Percentiles rank a stretch among this genome's conserved stretches.
Conservation (phyloP, 53 echinoderm and acorn worm species). For the Patiria pectinifera region DNA sequence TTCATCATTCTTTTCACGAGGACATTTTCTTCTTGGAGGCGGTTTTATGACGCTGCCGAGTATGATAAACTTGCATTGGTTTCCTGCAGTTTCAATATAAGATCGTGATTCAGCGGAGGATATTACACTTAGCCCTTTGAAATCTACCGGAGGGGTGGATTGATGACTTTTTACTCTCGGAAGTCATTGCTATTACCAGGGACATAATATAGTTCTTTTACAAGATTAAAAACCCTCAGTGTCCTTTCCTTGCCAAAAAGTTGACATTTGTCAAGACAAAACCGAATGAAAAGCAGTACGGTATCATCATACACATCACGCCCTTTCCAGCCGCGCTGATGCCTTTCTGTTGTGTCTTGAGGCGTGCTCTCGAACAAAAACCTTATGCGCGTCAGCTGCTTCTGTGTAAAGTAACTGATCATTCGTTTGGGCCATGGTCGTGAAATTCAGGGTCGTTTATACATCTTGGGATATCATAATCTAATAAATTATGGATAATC, state of each 20-base stretch:
- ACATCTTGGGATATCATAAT: slow-evolving; percentile 26
- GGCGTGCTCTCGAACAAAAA: slow-evolving; percentile 18
- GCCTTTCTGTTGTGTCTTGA: background rate
- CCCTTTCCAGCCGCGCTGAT: background rate
- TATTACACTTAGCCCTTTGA: slow-evolving; percentile 58
- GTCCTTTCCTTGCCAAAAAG: slow-evolving; percentile 1
- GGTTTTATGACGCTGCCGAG: slow-evolving; percentile 37
- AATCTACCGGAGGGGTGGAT: slow-evolving; percentile 29
- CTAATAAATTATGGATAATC: slow-evolving; percentile 34
- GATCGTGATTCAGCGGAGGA: slow-evolving; percentile 46
- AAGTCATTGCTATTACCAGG: slow-evolving; percentile 40
- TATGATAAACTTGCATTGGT: slow-evolving; percentile 48
- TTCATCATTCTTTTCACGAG: background rate
- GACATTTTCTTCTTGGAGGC: slow-evolving; percentile 15
- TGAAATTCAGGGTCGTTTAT: slow-evolving; percentile 44
- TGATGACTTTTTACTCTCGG: slow-evolving; percentile 32
- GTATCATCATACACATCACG: background rate
- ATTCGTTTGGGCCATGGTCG: background rate
- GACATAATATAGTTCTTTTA: background rate
- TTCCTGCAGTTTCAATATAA: slow-evolving; percentile 34
- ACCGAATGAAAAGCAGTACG: background rate
- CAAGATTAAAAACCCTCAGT: slow-evolving; percentile 35
- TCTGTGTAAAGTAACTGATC: background rate
- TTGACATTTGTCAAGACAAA: slow-evolving; percentile 12
- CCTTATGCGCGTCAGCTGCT: background rate